A percentile compares a stretch with the other conserved stretches of the same genome.
Conservation (phyloP, 1,140 invertebrate species). For the Euschistus heros region DNA sequence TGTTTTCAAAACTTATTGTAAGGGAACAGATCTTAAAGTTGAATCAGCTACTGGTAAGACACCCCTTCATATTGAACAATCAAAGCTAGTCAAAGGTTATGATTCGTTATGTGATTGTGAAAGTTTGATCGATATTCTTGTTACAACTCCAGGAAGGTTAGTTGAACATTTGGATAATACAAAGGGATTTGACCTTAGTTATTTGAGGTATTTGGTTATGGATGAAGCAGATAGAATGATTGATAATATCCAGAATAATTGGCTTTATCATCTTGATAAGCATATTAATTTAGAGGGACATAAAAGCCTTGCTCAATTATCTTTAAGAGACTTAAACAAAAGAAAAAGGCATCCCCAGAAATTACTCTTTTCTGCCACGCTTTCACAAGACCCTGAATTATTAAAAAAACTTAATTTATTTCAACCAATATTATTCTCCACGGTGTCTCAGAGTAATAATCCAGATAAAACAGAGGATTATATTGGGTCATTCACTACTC, state of each 20-base stretch:
- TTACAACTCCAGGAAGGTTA: conserved; percentile 86
- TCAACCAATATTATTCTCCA: conserved; percentile 83
- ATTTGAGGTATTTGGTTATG: conserved; percentile 76
- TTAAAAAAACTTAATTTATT: conserved; percentile 77
- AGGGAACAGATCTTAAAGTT: conserved; percentile 59
- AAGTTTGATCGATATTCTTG: conserved; percentile 72
- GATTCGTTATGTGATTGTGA: conserved; percentile 22
- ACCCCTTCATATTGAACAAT: conserved; percentile 62
- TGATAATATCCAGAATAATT: conserved; percentile 68
- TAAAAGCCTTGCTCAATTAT: not conserved
- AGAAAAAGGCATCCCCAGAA: conserved; percentile 57
- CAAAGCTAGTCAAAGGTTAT: conserved; percentile 18
- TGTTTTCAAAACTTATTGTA: conserved; percentile 65
- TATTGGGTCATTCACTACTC: conserved; percentile 42
- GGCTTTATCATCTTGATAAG: conserved; percentile 56
- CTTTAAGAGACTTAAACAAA: no score
- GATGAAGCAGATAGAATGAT: conserved; percentile 94
- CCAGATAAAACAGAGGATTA: conserved; percentile 17
- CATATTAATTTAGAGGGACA: conserved; percentile 16
- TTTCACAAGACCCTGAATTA: conserved; percentile 92
- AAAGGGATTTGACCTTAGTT: conserved; percentile 43
- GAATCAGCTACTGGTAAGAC: conserved; percentile 56
- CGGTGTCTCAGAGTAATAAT: conserved; percentile 39
- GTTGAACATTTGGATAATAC: conserved; percentile 85
- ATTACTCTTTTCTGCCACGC: conserved; percentile 87